Percentiles rank a stretch among this genome's conserved stretches.
These are phyloP conservation scores for Crax fasciolata DNA, from an alignment of 2,797 vertebrate genomes.

Conservation along the genomic window DNA sequence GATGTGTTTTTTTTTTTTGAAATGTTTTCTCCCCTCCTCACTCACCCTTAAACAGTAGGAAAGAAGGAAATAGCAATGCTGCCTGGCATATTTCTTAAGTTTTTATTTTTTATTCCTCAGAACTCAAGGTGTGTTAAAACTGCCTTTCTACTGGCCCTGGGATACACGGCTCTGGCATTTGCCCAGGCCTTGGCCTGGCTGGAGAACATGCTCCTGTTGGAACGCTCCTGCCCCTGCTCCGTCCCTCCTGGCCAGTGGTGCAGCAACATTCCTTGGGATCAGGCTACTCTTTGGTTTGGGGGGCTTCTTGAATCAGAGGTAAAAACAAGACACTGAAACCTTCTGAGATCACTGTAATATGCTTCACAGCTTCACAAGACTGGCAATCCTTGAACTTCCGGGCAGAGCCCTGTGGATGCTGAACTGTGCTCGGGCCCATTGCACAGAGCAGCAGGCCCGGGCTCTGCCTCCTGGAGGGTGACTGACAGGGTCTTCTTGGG, in stretches of 20 bases:
- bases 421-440: background rate
- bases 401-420: background rate
- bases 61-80: background rate
- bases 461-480: background rate
- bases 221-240: background rate
- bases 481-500: background rate
- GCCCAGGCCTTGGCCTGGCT: accelerated
- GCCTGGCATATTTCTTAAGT: background rate
- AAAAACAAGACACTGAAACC: background rate
- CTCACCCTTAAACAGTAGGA: background rate
- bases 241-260: background rate
- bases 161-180: background rate
- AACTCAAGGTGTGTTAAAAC: background rate
- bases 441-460: background rate
- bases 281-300: background rate
- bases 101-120: background rate
- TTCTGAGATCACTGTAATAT: background rate
- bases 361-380: background rate
- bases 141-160: background rate
- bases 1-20: background rate
- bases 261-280: background rate
- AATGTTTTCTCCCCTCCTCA: background rate
- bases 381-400: background rate
- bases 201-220: background rate
- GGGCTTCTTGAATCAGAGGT: background rate